Evolutionary conservation across 2,888 invertebrate genomes (phyloP), one percentile per base, ranked within the genome.

Genomic region (Morpho helenor): DNA sequence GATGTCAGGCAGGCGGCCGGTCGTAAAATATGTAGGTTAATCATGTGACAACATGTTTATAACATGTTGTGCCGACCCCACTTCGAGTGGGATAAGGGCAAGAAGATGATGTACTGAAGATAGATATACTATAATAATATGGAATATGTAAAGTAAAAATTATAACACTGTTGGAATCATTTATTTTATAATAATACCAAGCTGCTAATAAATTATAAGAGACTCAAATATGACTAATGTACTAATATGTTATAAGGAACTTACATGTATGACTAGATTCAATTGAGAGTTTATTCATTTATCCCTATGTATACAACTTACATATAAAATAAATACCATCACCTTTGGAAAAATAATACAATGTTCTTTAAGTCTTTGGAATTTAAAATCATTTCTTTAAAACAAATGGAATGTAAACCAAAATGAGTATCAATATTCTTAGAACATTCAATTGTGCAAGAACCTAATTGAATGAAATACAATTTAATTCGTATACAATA

Each of bases 201-300:
- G 9, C 8, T 16, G n/a, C 22, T 10, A 46, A 45, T 46, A 9
- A 46, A 53, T 8, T 43, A 40, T 42, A 41, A 40, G 22, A 44
- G 44, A 52, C n/a, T 44, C n/a, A 8, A 39, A 52, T 44, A 7
- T 47, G 22, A 40, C 41, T 52, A 22, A 44, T 10, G 9, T 42
- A 42, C 40, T 7, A 43, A 43, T 43, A 9, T n/a, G 43, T 9
- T 9, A 16, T 52, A 61, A 61, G 61, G 61, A 61, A 59, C 59
- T 61, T 49, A 59, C 46, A 47, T 49, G 42, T 46, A 52, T 61
- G 61, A 61, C 59, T 59, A 59, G 61, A 61, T 56, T 41, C 40
- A 7, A 53, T 41, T 53, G 52, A 52, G 51, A 52, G 46, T 41
- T 40, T 16, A 47, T 44, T 46, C 46, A 10, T 10, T 46, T 53